Evolutionary conservation across 2,888 invertebrate genomes (phyloP).

Genomic region (Azorinus chamasolen): DNA sequence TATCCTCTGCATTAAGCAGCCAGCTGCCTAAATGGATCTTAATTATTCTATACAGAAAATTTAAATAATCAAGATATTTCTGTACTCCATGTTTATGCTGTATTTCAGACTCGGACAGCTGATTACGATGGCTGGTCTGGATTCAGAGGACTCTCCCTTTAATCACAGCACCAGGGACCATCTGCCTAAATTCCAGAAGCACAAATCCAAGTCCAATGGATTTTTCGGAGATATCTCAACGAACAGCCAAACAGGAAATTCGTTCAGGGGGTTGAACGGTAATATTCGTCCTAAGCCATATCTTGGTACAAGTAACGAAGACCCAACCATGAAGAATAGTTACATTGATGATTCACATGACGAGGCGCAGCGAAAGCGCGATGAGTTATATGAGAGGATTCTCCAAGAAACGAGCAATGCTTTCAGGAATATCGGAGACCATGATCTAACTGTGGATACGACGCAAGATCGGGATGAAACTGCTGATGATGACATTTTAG

Average conservation of each 20-base stretch:
- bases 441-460: slow-evolving; percentile 39
- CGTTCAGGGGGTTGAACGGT: slow-evolving; percentile 32
- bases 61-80: too few species aligned
- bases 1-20: too few species aligned
- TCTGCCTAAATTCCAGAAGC: slow-evolving; percentile 56
- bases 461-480: slow-evolving; percentile 46
- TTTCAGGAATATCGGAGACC: slow-evolving; percentile 63
- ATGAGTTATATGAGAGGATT: slow-evolving; percentile 76
- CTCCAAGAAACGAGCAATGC: slow-evolving; percentile 73
- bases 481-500: slow-evolving; percentile 39
- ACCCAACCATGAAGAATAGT: slow-evolving; percentile 67
- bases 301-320: slow-evolving; percentile 45
- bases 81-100: too few species aligned
- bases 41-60: too few species aligned
- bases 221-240: slow-evolving; percentile 66
- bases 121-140: slow-evolving; percentile 83
- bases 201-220: slow-evolving; percentile 53
- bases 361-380: slow-evolving; percentile 60
- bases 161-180: slow-evolving; percentile 42
- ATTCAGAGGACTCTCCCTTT: slow-evolving; percentile 74
- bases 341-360: slow-evolving; percentile 61
- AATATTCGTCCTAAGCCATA: slow-evolving; percentile 59
- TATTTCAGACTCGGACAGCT: slow-evolving; percentile 82
- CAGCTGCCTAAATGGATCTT: too few species aligned
- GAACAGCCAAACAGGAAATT: slow-evolving; percentile 43